Percentiles rank a stretch among this genome's conserved stretches.
These are phyloP conservation scores for Tympanoctomys barrerae DNA, from an alignment of 2,797 vertebrate species.

Conservation along the genomic window DNA sequence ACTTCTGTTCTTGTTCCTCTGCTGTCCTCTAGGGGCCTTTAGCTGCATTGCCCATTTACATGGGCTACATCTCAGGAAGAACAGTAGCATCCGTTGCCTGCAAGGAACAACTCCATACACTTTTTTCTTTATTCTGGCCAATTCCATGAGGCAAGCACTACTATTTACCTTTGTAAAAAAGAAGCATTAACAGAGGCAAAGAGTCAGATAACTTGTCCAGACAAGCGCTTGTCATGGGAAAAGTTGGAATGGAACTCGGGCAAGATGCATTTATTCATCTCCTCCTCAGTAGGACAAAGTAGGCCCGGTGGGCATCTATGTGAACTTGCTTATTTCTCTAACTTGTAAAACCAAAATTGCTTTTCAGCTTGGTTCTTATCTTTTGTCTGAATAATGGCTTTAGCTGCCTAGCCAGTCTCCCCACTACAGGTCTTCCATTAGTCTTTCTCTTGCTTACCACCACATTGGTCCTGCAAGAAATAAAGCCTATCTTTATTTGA, in stretches of 20 bases:
- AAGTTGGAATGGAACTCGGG: not conserved
- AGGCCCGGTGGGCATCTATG: not conserved
- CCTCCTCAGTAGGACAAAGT: not conserved
- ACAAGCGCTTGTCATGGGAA: not conserved
- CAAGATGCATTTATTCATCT: not conserved
- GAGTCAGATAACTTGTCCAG: not conserved
- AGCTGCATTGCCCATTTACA: not conserved
- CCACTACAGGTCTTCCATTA: not conserved
- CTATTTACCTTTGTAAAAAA: not conserved
- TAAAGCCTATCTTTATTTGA: conserved; percentile 9
- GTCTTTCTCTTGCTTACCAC: not conserved
- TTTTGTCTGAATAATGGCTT: not conserved
- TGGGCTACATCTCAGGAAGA: not conserved
- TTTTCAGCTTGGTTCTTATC: not conserved
- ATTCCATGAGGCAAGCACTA: not conserved
- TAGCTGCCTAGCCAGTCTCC: not conserved
- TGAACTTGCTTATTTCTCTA: not conserved
- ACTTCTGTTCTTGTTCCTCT: conserved; percentile 46
- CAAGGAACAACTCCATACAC: not conserved
- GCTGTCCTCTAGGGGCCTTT: conserved; percentile 72
- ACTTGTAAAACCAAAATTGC: not conserved
- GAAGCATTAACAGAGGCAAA: not conserved
- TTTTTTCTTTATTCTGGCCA: not conserved
- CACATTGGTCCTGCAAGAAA: not conserved
- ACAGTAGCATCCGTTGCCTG: not conserved